phyloP scores from a whole-genome alignment of 2,797 vertebrate species.

The Kryptolebias ocellatus region DNA sequence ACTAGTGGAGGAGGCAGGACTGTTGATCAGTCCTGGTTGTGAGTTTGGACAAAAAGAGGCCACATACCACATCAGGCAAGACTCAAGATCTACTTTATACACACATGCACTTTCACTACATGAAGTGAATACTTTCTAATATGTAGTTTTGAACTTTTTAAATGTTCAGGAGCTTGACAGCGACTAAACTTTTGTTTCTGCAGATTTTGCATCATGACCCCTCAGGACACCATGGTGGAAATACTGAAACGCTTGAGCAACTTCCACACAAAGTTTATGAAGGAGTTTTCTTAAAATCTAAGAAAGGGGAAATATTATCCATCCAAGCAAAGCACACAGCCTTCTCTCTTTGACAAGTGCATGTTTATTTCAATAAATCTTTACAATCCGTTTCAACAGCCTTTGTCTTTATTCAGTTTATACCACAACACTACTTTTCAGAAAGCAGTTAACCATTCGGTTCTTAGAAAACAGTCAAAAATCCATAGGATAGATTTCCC shows the following conservation, averaged over 20 bases:
- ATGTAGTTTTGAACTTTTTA: neutral
- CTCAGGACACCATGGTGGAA: conserved; percentile 57
- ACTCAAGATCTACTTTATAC: neutral
- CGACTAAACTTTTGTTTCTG: neutral
- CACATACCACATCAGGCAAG: conserved; percentile 81
- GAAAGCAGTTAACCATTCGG: conserved; percentile 25
- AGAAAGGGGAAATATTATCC: neutral
- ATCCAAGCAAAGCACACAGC: neutral
- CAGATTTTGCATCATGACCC: conserved; percentile 63
- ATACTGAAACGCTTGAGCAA: conserved; percentile 58
- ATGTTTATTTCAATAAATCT: conserved; percentile 51
- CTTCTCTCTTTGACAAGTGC: neutral
- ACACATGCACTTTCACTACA: neutral
- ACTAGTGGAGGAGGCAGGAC: conserved; percentile 79
- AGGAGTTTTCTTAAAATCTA: conserved; percentile 55
- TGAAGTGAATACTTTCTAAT: too few species aligned
- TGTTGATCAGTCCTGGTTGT: conserved; percentile 69
- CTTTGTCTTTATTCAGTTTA: conserved; percentile 31
- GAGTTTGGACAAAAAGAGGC: conserved; percentile 69
- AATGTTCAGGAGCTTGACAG: neutral
- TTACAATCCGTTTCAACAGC: neutral
- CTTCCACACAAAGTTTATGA: conserved; percentile 75
- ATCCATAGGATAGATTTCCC: conserved; percentile 34
- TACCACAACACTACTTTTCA: conserved; percentile 51
- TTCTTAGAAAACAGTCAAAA: conserved; percentile 22